Evolutionary conservation across 2,888 invertebrate species (phyloP).

Genomic region (Xanthostigma xanthostigma): DNA sequence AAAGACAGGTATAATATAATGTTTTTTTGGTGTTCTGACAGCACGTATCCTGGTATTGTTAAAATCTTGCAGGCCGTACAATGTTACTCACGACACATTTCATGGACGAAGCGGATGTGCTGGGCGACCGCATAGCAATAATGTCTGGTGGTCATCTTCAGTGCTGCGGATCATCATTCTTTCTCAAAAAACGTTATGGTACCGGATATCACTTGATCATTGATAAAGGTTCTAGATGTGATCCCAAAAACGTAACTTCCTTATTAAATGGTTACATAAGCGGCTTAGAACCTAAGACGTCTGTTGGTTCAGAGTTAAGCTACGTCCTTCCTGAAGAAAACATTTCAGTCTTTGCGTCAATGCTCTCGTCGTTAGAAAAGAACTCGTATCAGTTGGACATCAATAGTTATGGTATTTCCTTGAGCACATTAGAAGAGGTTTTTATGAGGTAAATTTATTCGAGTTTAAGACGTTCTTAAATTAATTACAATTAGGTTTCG

Average conservation of each 20-base stretch:
- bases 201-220: constrained; percentile 54
- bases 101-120: constrained; percentile 70
- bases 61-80: constrained; percentile 36
- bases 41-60: not conserved
- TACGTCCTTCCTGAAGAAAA: constrained; percentile 44
- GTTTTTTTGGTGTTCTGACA: too few species aligned
- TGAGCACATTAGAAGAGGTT: constrained; percentile 71
- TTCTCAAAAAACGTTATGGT: constrained; percentile 60
- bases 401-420: constrained; percentile 57
- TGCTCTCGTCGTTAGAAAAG: constrained; percentile 46
- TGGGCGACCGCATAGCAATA: constrained; percentile 67
- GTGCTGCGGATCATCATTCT: constrained; percentile 58
- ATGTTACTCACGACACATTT: constrained; percentile 64
- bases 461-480: too few species aligned
- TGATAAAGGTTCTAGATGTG: constrained; percentile 31
- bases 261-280: constrained; percentile 44
- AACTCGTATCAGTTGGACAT: constrained; percentile 38
- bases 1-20: constrained; percentile 29
- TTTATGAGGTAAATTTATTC: constrained; percentile 40
- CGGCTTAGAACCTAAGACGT: constrained; percentile 39
- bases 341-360: constrained; percentile 39
- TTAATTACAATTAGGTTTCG: too few species aligned
- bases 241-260: constrained; percentile 30
- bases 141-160: constrained; percentile 59
- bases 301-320: constrained; percentile 53